These are phyloP conservation scores for Uloborus plumipes DNA, from an alignment of 2,888 invertebrate species.

Conservation along the genomic window DNA sequence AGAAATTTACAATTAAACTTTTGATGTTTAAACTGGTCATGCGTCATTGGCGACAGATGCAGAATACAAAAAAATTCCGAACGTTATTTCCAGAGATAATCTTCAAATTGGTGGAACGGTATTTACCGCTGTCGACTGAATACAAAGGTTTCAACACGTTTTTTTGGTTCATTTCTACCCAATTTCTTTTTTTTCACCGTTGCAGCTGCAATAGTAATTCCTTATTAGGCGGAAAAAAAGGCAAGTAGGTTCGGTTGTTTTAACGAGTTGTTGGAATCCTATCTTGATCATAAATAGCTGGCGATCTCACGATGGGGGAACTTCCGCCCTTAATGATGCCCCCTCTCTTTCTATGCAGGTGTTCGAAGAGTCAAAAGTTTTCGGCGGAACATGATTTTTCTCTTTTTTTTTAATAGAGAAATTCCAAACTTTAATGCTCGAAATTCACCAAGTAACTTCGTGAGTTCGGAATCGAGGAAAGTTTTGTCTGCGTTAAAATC, in stretches of 20 bases:
- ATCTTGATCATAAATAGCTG: constrained; percentile 39
- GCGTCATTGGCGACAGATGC: constrained; percentile 17
- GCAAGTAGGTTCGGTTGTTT: constrained; percentile 34
- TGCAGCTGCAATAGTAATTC: constrained; percentile 56
- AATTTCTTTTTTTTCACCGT: constrained; percentile 16
- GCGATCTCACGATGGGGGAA: constrained; percentile 47
- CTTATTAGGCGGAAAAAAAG: constrained; percentile 41
- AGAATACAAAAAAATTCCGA: constrained; percentile 18
- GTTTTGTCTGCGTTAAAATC: too few species aligned
- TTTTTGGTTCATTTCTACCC: constrained; percentile 20
- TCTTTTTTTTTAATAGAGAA: not conserved
- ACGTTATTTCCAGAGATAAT: constrained; percentile 22
- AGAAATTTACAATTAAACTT: not conserved
- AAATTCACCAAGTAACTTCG: not conserved
- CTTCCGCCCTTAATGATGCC: constrained; percentile 52
- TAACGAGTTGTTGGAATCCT: constrained; percentile 51
- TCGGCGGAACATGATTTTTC: constrained; percentile 9
- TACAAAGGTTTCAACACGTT: constrained; percentile 48
- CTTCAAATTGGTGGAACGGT: not conserved
- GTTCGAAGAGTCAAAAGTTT: constrained; percentile 16
- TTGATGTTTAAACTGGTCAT: not conserved
- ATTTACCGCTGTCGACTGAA: constrained; percentile 12
- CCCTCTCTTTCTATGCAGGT: constrained; percentile 27
- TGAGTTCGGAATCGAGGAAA: too few species aligned
- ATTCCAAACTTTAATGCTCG: constrained; percentile 27